Conservation (phyloP, 2,797 vertebrate genomes). For the Sebastes kiyomatsui region DNA sequence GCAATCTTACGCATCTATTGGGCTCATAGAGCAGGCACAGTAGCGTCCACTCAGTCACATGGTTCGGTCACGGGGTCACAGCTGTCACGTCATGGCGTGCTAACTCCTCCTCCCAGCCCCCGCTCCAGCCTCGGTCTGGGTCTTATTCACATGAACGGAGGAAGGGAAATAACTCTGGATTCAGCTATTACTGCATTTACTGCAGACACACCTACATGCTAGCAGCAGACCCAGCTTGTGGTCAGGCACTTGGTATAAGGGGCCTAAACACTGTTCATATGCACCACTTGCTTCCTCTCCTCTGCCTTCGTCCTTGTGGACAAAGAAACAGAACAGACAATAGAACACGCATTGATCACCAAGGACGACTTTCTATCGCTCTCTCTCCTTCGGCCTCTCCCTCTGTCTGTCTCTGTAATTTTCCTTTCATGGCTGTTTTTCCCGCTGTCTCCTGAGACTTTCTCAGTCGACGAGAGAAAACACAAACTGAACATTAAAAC, state of each 20-base stretch:
- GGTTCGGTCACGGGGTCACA: too few species aligned
- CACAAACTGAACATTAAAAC: conserved; percentile 74
- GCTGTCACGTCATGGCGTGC: too few species aligned
- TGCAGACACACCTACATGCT: background rate
- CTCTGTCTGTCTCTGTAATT: conserved; percentile 61
- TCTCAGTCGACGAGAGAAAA: conserved; percentile 65
- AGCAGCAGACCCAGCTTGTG: background rate
- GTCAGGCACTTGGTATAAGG: conserved; percentile 12
- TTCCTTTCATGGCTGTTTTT: conserved; percentile 74
- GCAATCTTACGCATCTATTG: too few species aligned
- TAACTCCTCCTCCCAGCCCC: too few species aligned
- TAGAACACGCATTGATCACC: conserved; percentile 70
- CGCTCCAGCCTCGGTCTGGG: too few species aligned
- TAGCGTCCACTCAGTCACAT: too few species aligned
- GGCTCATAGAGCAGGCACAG: too few species aligned
- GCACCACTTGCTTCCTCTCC: conserved; percentile 47
- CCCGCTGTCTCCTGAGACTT: conserved; percentile 68
- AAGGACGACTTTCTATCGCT: conserved; percentile 70
- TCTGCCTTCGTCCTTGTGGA: conserved; percentile 71
- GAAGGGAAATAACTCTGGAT: too few species aligned
- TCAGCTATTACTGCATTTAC: too few species aligned
- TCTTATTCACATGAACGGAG: too few species aligned
- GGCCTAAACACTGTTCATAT: conserved; percentile 30
- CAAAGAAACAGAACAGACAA: conserved; percentile 73
- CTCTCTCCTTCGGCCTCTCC: conserved; percentile 37